Conservation (phyloP, 2,888 invertebrate genomes). For the Ormyrus pomaceus region DNA sequence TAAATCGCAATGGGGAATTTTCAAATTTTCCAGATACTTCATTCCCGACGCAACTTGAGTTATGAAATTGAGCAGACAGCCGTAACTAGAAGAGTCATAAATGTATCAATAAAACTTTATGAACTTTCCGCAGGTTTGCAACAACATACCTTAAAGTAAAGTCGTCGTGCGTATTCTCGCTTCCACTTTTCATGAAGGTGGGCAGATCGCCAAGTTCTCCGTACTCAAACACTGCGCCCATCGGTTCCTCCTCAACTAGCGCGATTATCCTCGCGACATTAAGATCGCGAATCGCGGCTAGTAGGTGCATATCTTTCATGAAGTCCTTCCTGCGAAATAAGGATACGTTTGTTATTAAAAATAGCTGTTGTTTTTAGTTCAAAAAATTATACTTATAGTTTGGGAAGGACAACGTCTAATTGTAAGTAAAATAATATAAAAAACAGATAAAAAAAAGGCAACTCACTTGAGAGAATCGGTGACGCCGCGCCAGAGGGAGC, state of each 20-base stretch:
- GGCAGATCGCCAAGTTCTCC: constrained; percentile 91
- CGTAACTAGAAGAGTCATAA: constrained; percentile 80
- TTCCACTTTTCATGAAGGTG: constrained; percentile 77
- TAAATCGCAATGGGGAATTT: constrained; percentile 92
- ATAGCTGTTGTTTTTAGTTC: not conserved
- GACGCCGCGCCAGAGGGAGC: constrained; percentile 86
- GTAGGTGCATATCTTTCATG: constrained; percentile 90
- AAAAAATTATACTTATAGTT: constrained; percentile 1
- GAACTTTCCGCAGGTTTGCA: too few species aligned
- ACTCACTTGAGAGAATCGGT: constrained; percentile 81
- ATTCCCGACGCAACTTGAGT: constrained; percentile 94
- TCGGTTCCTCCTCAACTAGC: constrained; percentile 87
- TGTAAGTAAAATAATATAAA: too few species aligned
- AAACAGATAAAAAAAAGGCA: too few species aligned
- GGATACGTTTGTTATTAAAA: not conserved
- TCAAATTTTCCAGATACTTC: constrained; percentile 93
- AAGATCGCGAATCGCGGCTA: constrained; percentile 88
- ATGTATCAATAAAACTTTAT: too few species aligned
- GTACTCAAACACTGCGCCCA: constrained; percentile 93
- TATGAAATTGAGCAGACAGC: constrained; percentile 89
- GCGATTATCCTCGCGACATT: constrained; percentile 91
- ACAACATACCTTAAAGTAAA: constrained; percentile 63
- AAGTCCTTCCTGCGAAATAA: constrained; percentile 85
- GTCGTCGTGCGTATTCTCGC: constrained; percentile 65
- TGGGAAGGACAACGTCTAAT: not conserved